These are phyloP conservation scores for Bicyclus anynana DNA, from an alignment of 1,140 invertebrate species.

Conservation along the genomic window DNA sequence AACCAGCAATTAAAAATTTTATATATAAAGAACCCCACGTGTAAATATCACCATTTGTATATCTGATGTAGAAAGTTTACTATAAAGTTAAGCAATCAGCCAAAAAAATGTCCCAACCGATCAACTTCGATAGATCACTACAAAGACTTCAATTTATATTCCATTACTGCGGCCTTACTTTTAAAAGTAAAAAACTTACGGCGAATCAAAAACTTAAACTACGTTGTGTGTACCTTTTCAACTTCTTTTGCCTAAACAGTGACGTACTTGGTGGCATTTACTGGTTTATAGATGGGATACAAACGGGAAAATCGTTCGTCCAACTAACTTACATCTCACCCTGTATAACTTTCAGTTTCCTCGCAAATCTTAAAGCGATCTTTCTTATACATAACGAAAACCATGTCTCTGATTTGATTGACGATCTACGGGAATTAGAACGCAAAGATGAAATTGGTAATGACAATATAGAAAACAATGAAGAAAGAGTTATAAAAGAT, in stretches of 20 bases:
- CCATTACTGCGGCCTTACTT: not conserved
- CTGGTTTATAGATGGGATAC: conserved; percentile 28
- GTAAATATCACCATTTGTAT: too few relatives aligned
- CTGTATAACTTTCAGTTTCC: conserved; percentile 27
- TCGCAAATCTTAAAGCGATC: conserved; percentile 30
- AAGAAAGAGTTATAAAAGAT: not conserved
- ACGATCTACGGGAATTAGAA: conserved; percentile 25
- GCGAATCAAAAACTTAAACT: conserved; percentile 18
- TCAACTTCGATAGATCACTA: conserved; percentile 9
- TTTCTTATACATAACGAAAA: conserved; percentile 30
- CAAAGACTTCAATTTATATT: conserved; percentile 7
- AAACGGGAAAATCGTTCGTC: conserved; percentile 26
- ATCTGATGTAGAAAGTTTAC: not conserved
- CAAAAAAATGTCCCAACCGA: conserved; percentile 4
- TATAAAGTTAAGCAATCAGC: not conserved
- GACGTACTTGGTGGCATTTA: conserved; percentile 25
- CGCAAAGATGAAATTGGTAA: not conserved
- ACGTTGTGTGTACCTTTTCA: conserved; percentile 29
- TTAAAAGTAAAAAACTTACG: conserved; percentile 5
- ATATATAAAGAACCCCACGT: not conserved
- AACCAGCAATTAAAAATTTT: not conserved
- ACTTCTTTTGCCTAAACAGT: conserved; percentile 30
- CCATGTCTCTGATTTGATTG: conserved; percentile 26
- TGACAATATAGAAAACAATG: conserved; percentile 8
- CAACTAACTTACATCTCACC: conserved; percentile 36